Percentiles rank a stretch among this genome's conserved stretches.
These are phyloP conservation scores for Lasioglossum pauxillum DNA, from an alignment of 2,888 invertebrate genomes.

Conservation along the genomic window DNA sequence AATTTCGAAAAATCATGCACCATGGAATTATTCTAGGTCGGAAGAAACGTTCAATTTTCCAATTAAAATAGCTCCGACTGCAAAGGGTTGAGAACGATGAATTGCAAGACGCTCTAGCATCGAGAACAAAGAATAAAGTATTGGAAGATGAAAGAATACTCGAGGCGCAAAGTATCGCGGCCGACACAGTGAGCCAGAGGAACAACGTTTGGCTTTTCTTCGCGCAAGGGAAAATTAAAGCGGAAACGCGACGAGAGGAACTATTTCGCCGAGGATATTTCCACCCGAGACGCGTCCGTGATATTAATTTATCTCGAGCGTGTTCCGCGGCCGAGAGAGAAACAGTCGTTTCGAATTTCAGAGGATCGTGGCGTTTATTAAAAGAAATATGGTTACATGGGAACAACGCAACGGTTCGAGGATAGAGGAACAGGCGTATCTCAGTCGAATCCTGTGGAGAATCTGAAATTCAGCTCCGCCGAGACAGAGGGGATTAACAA, in stretches of 20 bases:
- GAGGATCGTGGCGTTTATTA: background rate
- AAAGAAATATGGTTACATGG: background rate
- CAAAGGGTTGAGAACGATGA: too few relatives aligned
- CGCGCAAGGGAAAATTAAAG: background rate
- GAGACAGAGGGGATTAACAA: background rate
- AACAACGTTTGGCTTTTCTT: background rate
- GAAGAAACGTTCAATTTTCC: too few relatives aligned
- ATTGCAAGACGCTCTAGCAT: too few relatives aligned
- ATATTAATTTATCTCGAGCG: constrained; percentile 6
- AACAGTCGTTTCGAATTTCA: background rate
- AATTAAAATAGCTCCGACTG: too few relatives aligned
- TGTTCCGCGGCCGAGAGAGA: background rate
- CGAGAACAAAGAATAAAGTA: background rate
- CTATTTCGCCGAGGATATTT: background rate
- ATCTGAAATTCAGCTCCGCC: background rate
- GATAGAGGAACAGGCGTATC: background rate
- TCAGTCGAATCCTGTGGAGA: background rate
- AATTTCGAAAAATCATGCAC: too few relatives aligned
- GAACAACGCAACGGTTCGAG: background rate
- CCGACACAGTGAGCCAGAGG: background rate
- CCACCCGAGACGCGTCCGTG: background rate
- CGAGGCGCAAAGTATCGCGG: background rate
- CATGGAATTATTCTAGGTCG: too few relatives aligned
- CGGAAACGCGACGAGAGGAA: background rate
- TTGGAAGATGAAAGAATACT: background rate